Conservation (phyloP, 2,888 invertebrate genomes). For the Candidula unifasciata region DNA sequence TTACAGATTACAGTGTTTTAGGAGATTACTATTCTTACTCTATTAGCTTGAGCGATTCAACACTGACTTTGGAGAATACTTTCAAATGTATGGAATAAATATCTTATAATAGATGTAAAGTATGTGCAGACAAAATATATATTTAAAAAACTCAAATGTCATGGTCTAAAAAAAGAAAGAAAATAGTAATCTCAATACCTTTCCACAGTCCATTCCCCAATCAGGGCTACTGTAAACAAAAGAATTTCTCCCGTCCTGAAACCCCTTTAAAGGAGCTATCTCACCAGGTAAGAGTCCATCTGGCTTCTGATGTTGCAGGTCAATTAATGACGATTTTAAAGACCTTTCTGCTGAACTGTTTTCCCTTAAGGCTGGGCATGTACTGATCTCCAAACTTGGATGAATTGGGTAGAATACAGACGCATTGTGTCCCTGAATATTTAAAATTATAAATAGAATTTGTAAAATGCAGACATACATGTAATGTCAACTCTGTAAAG, state of each 20-base stretch:
- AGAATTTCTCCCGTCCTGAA: neutral
- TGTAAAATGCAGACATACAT: neutral
- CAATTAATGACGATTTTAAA: neutral
- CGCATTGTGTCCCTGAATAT: neutral
- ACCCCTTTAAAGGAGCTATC: neutral
- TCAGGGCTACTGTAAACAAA: constrained; percentile 34
- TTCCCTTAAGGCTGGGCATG: constrained; percentile 21
- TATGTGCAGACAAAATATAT: too few relatives aligned
- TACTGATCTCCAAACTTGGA: constrained; percentile 21
- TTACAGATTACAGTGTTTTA: too few relatives aligned
- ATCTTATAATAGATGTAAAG: too few relatives aligned
- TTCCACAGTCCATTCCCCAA: constrained; percentile 19
- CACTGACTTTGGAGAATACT: too few relatives aligned
- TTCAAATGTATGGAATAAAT: too few relatives aligned
- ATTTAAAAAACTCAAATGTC: too few relatives aligned
- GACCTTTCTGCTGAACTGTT: neutral
- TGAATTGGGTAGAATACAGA: constrained; percentile 37
- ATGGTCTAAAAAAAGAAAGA: too few relatives aligned
- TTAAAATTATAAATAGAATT: neutral
- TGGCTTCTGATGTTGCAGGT: neutral
- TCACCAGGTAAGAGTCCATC: constrained; percentile 18
- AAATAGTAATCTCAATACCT: neutral
- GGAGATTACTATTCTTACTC: too few relatives aligned
- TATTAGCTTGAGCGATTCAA: too few relatives aligned
- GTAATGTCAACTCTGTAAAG: neutral